Evolutionary conservation across 2,888 invertebrate species (phyloP), one percentile per base, ranked within the genome.

Genomic region (Chrysotoxum bicinctum): DNA sequence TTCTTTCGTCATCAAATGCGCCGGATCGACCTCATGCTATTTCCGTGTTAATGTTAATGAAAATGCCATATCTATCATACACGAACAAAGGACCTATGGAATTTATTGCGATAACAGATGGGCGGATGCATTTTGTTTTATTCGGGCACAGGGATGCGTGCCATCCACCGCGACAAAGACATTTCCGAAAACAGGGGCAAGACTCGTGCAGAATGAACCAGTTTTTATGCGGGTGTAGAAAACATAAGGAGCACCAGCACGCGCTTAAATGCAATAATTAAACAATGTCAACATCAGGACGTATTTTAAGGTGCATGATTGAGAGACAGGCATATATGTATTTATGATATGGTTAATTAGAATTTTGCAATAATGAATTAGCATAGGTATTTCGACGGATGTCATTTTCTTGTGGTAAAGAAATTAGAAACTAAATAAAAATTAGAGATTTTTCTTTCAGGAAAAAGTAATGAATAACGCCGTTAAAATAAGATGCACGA

Each of bases 71-170:
- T 26, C 21, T 37, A 35, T 23, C 26, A n/a, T 6, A 26, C 40
- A 60, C 23, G 5, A n/a, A 60, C 37, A 3, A 64, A 69, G 68
- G 69, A 76, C 72, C 75, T 75, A 75, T 80, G 75, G 81, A 76
- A 85, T 85, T 85, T 81, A 81, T 85, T 85, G 76, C 69, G 81
- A 85, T 85, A 85, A 85, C 85, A 85, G 85, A 85, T 85, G 85
- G 85, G 85, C 85, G 85, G 85, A 76, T 81, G 72, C 76, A 73
- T 85, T 85, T 72, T 68, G 48, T 83, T 74, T 72, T 76, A 30
- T 68, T 75, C 26, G 40, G 45, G 50, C 26, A 60, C 14, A 70
- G 48, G 64, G 40, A 75, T 54, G 23, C 75, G 66, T 75, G 66
- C 73, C 75, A 54, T 64, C 32, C 8, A 43, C 74, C 30, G 16